These are phyloP conservation scores for Axea sp. DNA, from an alignment of 2,888 invertebrate species.

Conservation along the genomic window DNA sequence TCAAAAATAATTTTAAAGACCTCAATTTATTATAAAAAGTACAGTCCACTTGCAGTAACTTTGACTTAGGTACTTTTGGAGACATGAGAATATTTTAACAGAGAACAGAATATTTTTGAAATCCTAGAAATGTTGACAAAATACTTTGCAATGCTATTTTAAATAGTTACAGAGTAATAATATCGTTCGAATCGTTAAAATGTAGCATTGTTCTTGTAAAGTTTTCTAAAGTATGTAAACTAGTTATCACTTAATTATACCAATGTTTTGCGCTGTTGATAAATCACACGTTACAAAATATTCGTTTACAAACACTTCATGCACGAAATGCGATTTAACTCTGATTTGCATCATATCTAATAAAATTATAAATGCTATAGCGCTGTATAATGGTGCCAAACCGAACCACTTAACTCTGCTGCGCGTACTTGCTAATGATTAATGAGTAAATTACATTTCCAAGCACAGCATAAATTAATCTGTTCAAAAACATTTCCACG, in stretches of 20 bases:
- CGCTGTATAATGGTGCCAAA: constrained; percentile 17
- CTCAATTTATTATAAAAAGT: no score
- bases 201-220: no score
- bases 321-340: constrained; percentile 16
- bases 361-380: constrained; percentile 18
- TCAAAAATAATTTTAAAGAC: no score
- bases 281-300: constrained; percentile 15
- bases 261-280: constrained; percentile 5
- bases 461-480: constrained; percentile 7
- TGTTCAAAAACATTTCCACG: constrained; percentile 10
- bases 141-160: no score
- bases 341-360: constrained; percentile 31
- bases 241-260: background rate
- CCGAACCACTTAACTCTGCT: constrained; percentile 22
- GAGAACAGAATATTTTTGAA: no score
- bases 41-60: no score
- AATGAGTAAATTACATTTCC: constrained; percentile 18
- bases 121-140: no score
- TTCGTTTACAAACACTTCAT: constrained; percentile 19
- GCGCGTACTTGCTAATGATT: constrained; percentile 23
- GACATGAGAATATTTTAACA: no score
- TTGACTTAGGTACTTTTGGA: no score
- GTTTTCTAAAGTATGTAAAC: no score
- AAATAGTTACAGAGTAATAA: no score
- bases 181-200: no score